Evolutionary conservation across 2,113 vertebrate species (phyloP).

Genomic region (Cynocephalus volans): DNA sequence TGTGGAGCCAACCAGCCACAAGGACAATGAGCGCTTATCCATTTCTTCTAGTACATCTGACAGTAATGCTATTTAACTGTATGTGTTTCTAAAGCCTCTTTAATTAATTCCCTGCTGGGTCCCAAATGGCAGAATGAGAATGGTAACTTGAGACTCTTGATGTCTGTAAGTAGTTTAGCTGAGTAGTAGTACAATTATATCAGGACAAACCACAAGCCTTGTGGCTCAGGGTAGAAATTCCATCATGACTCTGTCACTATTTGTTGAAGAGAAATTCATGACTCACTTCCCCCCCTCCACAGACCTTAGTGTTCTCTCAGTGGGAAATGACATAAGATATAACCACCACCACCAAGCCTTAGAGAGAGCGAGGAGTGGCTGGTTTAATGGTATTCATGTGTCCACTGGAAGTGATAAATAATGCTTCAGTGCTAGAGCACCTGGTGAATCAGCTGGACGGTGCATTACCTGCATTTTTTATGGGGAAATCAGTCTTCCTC

Average conservation of each 20-base stretch:
- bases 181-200: not conserved
- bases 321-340: conserved; percentile 36
- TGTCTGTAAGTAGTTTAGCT: conserved; percentile 36
- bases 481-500: conserved; percentile 98
- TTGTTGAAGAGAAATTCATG: conserved; percentile 55
- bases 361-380: not conserved
- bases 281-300: not conserved
- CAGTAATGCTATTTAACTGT: conserved; percentile 54
- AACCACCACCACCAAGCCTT: not conserved
- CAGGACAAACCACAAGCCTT: conserved; percentile 40
- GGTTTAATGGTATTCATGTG: not conserved
- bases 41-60: conserved; percentile 58
- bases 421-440: not conserved
- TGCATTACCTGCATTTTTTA: conserved; percentile 94
- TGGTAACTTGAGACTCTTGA: conserved; percentile 63
- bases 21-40: conserved; percentile 34
- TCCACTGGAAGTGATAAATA: not conserved
- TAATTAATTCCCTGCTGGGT: conserved; percentile 66
- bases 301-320: not conserved
- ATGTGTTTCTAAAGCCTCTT: conserved; percentile 65
- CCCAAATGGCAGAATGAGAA: conserved; percentile 48
- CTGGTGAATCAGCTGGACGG: not conserved
- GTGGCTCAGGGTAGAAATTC: not conserved
- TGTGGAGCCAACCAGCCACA: conserved; percentile 36
- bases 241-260: conserved; percentile 24